Evolutionary conservation across 1,140 invertebrate species (phyloP).

Genomic region (Bombus confusus): DNA sequence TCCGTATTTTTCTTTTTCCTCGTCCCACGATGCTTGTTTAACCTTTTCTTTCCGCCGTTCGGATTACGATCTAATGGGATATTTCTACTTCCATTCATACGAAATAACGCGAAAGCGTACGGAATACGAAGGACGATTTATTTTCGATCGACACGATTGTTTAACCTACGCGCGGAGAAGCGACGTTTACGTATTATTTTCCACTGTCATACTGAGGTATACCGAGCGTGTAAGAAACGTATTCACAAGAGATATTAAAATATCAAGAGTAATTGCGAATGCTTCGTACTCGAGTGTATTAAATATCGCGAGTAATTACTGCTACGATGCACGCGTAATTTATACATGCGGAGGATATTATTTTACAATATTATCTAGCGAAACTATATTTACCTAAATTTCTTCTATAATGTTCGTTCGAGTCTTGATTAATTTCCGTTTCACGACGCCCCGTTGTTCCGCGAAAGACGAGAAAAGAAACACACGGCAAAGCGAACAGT

Average conservation of each 20-base stretch:
- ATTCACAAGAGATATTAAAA: background rate
- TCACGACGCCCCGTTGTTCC: background rate
- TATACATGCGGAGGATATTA: background rate
- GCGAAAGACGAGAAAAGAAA: too few relatives aligned
- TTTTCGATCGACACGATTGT: too few relatives aligned
- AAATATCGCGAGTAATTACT: background rate
- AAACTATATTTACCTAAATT: background rate
- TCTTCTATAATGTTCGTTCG: background rate
- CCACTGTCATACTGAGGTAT: background rate
- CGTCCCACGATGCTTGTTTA: background rate
- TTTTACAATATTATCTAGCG: background rate
- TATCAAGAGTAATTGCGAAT: background rate
- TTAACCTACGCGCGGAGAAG: too few relatives aligned
- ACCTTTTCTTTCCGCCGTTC: background rate
- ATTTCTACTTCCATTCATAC: background rate
- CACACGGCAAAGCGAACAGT: background rate
- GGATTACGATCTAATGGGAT: background rate
- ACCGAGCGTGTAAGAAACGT: background rate
- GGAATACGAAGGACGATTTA: too few relatives aligned
- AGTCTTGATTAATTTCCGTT: background rate
- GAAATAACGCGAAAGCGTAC: too few relatives aligned
- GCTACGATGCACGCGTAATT: background rate
- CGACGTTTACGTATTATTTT: too few relatives aligned
- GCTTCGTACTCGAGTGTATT: background rate
- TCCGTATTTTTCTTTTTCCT: background rate